A percentile compares a stretch with the other conserved stretches of the same genome.
Conservation (phyloP, 2,113 vertebrate genomes). For the Oryzias woworae region DNA sequence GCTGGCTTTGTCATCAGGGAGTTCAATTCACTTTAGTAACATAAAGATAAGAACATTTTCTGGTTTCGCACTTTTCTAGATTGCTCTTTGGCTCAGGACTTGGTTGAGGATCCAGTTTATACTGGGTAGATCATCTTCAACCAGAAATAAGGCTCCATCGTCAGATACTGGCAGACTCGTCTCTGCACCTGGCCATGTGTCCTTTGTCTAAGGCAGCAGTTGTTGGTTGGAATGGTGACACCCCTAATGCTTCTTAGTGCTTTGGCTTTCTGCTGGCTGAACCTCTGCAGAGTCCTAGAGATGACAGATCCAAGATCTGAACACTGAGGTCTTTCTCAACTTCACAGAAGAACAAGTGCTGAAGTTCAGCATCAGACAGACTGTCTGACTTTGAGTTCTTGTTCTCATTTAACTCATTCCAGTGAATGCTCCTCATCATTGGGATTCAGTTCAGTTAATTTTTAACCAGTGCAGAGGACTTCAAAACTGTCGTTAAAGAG, state of each 20-base stretch:
- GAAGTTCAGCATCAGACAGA: no score
- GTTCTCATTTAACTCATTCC: no score
- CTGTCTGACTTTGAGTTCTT: no score
- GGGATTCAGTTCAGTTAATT: no score
- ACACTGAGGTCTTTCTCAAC: background rate
- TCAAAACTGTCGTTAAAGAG: no score
- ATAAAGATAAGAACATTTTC: background rate
- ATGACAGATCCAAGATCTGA: background rate
- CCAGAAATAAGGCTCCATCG: background rate
- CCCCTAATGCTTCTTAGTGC: constrained; percentile 3
- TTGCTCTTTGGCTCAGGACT: background rate
- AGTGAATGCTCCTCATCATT: no score
- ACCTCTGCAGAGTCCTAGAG: background rate
- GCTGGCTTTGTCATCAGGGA: background rate
- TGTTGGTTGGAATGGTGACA: constrained; percentile 18
- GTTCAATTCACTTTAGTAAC: background rate
- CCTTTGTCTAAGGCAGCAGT: constrained; percentile 21
- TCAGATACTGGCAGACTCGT: constrained; percentile 21
- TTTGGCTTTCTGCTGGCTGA: constrained; percentile 11
- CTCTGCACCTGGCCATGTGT: constrained; percentile 38
- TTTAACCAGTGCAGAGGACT: no score
- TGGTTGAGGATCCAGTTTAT: background rate
- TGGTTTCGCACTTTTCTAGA: background rate
- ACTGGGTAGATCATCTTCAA: background rate
- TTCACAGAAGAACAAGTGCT: no score